A percentile compares a stretch with the other conserved stretches of the same genome.
These are phyloP conservation scores for Hermaeophaga mercurialis DNA, from an alignment of 2,888 invertebrate species.

Conservation along the genomic window DNA sequence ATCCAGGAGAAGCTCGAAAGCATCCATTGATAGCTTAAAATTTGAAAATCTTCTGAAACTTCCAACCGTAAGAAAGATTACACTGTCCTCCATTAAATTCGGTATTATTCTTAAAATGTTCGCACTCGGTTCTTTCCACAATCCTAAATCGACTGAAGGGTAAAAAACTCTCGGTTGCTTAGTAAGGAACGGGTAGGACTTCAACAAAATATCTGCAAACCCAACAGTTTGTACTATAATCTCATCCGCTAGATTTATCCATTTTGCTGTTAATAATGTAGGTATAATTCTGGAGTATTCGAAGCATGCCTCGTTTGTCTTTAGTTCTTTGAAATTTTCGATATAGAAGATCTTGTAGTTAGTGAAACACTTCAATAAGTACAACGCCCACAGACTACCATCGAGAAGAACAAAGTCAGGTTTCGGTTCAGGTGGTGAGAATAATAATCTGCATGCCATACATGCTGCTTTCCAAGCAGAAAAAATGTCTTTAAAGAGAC, in stretches of 20 bases:
- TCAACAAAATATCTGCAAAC: slow-evolving; percentile 48
- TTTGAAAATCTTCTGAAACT: slow-evolving; percentile 49
- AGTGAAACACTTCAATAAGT: slow-evolving; percentile 46
- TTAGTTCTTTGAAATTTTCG: slow-evolving; percentile 43
- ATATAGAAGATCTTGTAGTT: slow-evolving; percentile 48
- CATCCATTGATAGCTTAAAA: slow-evolving; percentile 50
- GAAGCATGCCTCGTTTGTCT: slow-evolving; percentile 39
- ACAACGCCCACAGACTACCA: slow-evolving; percentile 45
- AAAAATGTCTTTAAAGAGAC: slow-evolving; percentile 39
- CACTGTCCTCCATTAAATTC: slow-evolving; percentile 47
- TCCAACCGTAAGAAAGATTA: slow-evolving; percentile 50
- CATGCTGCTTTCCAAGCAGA: slow-evolving; percentile 42
- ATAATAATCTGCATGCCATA: slow-evolving; percentile 47
- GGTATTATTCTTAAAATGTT: slow-evolving; percentile 51
- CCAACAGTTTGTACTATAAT: slow-evolving; percentile 50
- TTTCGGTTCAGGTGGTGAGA: slow-evolving; percentile 45
- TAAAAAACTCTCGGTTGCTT: slow-evolving; percentile 44
- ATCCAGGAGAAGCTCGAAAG: slow-evolving; percentile 50
- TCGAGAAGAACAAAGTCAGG: slow-evolving; percentile 50
- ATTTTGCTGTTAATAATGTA: slow-evolving; percentile 45
- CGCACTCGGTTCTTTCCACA: slow-evolving; percentile 48
- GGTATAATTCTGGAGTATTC: slow-evolving; percentile 46
- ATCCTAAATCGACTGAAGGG: slow-evolving; percentile 50
- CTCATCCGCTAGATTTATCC: slow-evolving; percentile 50
- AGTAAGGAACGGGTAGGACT: slow-evolving; percentile 47